phyloP scores from a whole-genome alignment of 2,113 vertebrate genomes.

The Thermophis baileyi region DNA sequence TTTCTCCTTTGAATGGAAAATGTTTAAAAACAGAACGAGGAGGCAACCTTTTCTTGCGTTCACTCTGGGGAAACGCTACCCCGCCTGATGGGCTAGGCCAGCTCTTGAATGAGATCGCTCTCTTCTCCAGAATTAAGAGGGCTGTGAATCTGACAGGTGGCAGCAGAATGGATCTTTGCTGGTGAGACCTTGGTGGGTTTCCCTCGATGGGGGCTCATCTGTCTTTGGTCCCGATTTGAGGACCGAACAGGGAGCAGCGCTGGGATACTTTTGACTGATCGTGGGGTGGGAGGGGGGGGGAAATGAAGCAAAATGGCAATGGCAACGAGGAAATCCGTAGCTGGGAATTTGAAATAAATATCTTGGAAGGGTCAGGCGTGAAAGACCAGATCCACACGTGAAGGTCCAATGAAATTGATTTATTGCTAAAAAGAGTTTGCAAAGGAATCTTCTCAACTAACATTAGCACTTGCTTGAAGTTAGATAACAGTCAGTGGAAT shows the following conservation, averaged over 20 bases:
- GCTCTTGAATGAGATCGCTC: neutral
- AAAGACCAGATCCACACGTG: no score
- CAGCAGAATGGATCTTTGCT: neutral
- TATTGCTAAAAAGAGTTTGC: no score
- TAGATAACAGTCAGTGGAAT: no score
- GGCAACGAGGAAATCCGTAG: neutral
- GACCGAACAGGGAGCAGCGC: fast-evolving
- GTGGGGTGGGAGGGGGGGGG: fast-evolving
- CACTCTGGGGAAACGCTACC: neutral
- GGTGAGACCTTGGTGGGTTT: neutral
- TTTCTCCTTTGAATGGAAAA: neutral
- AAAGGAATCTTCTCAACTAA: no score
- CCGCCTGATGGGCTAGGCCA: neutral
- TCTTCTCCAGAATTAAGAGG: neutral
- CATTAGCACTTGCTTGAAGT: no score
- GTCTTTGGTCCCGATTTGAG: neutral
- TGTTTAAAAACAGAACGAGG: neutral
- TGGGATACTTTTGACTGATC: neutral
- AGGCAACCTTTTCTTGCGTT: neutral
- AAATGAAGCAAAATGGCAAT: neutral
- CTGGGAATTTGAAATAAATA: neutral
- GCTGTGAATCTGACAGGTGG: neutral
- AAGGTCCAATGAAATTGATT: neutral
- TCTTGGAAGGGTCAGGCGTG: neutral
- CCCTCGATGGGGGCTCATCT: neutral